Percentiles rank a stretch among this genome's conserved stretches.
These are phyloP conservation scores for Cylas formicarius DNA, from an alignment of 1,140 invertebrate genomes.

Conservation along the genomic window DNA sequence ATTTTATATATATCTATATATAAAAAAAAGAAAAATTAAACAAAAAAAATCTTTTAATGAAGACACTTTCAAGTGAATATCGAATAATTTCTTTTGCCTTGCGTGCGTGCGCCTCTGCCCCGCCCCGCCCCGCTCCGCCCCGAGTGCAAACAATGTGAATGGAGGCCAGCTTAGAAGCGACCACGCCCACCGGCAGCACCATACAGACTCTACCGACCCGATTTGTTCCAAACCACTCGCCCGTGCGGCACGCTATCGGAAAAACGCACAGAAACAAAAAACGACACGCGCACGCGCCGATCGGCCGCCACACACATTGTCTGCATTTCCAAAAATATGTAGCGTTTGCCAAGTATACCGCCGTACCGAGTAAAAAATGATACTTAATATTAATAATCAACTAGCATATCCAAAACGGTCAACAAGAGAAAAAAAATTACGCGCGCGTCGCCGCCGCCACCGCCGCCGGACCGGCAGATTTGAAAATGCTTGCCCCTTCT, in stretches of 20 bases:
- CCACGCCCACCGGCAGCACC: constrained; percentile 18
- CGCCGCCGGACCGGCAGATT: too few species aligned
- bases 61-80: too few species aligned
- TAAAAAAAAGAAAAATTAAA: constrained; percentile 19
- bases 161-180: constrained; percentile 58
- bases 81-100: too few species aligned
- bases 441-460: constrained; percentile 4
- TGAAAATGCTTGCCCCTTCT: too few species aligned
- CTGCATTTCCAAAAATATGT: constrained; percentile 40
- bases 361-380: constrained; percentile 3
- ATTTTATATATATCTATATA: constrained; percentile 18
- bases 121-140: too few species aligned
- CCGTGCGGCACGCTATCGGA: neutral
- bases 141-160: constrained; percentile 84
- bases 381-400: too few species aligned
- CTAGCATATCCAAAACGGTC: too few species aligned
- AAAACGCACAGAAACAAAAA: constrained; percentile 16
- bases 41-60: too few species aligned
- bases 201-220: constrained; percentile 34
- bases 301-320: constrained; percentile 44
- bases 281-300: neutral
- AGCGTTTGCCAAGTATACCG: constrained; percentile 24
- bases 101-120: too few species aligned
- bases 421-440: constrained; percentile 16
- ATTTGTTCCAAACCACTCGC: constrained; percentile 7